A percentile compares a stretch with the other conserved stretches of the same genome.
phyloP scores from a whole-genome alignment of 2,888 invertebrate species.

The Rhagonycha lutea region DNA sequence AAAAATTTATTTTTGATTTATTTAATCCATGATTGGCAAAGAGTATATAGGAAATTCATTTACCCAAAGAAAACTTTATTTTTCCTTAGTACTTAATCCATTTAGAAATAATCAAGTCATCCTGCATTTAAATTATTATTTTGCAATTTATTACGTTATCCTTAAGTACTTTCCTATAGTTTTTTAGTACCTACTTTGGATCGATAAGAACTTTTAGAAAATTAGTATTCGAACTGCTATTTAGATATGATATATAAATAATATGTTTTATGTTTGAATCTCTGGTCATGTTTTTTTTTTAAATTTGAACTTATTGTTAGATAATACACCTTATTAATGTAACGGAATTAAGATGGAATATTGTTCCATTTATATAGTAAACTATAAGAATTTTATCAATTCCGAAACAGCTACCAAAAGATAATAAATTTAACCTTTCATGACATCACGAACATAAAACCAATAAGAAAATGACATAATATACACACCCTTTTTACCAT shows the following conservation, averaged over 20 bases:
- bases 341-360: no score
- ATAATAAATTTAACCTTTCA: neutral
- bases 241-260: neutral
- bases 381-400: neutral
- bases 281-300: no score
- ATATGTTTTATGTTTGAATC: neutral
- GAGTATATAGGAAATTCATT: no score
- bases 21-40: no score
- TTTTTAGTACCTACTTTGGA: neutral
- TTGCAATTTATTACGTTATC: no score
- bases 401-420: neutral
- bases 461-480: slow-evolving; percentile 1
- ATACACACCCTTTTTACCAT: slow-evolving; percentile 8
- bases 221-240: neutral
- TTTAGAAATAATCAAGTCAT: neutral
- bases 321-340: no score
- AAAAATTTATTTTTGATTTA: no score
- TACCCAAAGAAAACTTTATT: neutral
- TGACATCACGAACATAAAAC: neutral
- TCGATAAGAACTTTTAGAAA: neutral
- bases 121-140: neutral
- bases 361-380: no score
- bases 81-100: neutral
- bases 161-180: neutral
- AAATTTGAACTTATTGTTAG: no score